Base-by-base conservation (phyloP, 2,797 vertebrate genomes). In the Setipinna tenuifilis region DNA sequence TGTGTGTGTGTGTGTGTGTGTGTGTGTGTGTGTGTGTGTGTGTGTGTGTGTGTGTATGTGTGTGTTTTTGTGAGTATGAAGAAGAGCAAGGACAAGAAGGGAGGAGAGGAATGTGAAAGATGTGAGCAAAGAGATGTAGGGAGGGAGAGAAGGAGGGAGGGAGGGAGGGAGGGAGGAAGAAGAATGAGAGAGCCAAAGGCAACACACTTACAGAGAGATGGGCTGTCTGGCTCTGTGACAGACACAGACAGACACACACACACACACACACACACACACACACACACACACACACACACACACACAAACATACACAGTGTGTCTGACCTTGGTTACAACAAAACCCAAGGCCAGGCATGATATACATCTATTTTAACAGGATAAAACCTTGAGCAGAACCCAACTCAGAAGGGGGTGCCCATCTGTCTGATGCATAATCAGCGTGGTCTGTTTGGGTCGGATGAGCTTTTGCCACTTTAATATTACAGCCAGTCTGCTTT, bases 121-220 rank as follows among this genome's bases (percentile, higher is more conserved):
- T 87, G 88, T 48, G 35, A 44, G 14, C 17, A 23, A 35, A 16
- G 44, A 65, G 57, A 81, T 58, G 84, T 82, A 35, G 83, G 28
- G 68, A 80, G 10, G 11, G 50, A 44, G 14, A 23, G 83, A 80
- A 48, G 83, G 86, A 68, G 54, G 71, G 9, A 54, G 84, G 86
- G 44, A 2, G 41, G 82, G 78, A 87, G 82, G 85, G 62, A 71
- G 28, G 84, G 81, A 59, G 88, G 85, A 0, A 65, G n/a, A 48
- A 7, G 28, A 54, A 80, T 68, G 81, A n/a, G 14, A 7, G 6
- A 81, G 83, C 35, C 75, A 88, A 85, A 88, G 5, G 16, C 71
- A 78, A 84, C 82, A 83, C 83, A 85, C 87, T 57, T 48, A 58
- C 12, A 23, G n/a, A 82, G 81, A 54, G 10, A 2, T 44, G 21